Conservation (phyloP, 2,888 invertebrate genomes). For the Allacma fusca region DNA sequence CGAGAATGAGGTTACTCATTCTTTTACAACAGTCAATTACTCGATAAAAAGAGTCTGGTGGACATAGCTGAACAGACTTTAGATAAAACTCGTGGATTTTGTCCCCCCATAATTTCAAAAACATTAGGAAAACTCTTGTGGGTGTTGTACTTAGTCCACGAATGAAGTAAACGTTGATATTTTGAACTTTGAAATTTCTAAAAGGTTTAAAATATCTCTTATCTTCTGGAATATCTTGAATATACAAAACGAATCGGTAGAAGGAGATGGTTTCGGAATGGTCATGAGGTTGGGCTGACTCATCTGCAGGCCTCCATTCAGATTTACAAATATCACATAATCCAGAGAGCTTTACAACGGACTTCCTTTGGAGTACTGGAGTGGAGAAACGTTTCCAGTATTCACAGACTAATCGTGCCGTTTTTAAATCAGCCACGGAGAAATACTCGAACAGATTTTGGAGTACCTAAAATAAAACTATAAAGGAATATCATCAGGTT, state of each 20-base stretch:
- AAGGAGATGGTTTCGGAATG: constrained; percentile 35
- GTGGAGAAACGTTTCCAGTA: constrained; percentile 37
- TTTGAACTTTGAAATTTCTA: constrained; percentile 33
- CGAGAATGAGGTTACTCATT: not conserved
- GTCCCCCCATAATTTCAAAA: constrained; percentile 33
- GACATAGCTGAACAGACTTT: constrained; percentile 32
- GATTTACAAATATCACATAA: constrained; percentile 35
- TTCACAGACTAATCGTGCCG: constrained; percentile 30
- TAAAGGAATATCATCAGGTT: too few relatives aligned
- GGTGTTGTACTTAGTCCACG: constrained; percentile 33
- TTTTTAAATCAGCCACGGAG: constrained; percentile 22
- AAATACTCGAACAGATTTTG: constrained; percentile 10
- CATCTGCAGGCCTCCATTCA: not conserved
- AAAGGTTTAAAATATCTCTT: constrained; percentile 16
- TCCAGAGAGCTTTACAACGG: constrained; percentile 26
- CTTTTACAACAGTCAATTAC: constrained; percentile 31
- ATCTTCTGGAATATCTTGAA: constrained; percentile 12
- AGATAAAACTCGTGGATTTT: constrained; percentile 28
- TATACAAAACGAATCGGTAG: constrained; percentile 27
- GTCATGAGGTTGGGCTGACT: constrained; percentile 4
- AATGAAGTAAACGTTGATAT: constrained; percentile 40
- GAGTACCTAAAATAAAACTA: constrained; percentile 22
- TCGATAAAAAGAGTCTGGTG: constrained; percentile 21
- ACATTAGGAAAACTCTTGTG: constrained; percentile 31
- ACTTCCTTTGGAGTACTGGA: constrained; percentile 22